Percentiles rank a stretch among this genome's conserved stretches.
phyloP scores from a whole-genome alignment of 1,140 invertebrate genomes.

The Cryptotermes secundus region DNA sequence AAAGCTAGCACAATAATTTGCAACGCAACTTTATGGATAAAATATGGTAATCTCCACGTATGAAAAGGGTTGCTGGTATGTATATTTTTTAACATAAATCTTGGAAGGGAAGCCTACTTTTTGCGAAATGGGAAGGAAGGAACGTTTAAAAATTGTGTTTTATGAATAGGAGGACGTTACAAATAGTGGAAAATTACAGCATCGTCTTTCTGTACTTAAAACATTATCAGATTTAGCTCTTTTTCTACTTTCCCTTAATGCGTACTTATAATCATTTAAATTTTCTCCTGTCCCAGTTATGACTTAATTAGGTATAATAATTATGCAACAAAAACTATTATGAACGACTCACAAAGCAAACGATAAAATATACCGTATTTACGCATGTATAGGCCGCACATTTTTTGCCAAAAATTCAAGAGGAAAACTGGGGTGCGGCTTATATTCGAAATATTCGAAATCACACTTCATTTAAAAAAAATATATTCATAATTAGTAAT shows the following conservation, averaged over 20 bases:
- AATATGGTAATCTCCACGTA: slow-evolving; percentile 19
- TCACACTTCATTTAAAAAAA: too few relatives aligned
- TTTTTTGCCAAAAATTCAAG: too few relatives aligned
- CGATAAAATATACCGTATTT: too few relatives aligned
- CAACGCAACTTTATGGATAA: slow-evolving; percentile 2
- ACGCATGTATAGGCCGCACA: too few relatives aligned
- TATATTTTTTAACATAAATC: slow-evolving; percentile 5
- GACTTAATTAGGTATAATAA: too few relatives aligned
- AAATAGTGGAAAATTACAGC: background rate
- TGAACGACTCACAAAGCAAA: too few relatives aligned
- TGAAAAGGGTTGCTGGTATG: slow-evolving; percentile 10
- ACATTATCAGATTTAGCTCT: background rate
- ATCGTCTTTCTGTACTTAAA: background rate
- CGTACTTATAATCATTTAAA: too few relatives aligned
- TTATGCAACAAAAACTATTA: too few relatives aligned
- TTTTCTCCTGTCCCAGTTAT: too few relatives aligned
- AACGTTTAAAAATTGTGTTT: slow-evolving; percentile 10
- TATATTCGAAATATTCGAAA: too few relatives aligned
- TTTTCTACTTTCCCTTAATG: background rate
- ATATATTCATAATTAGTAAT: too few relatives aligned
- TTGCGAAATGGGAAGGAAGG: background rate
- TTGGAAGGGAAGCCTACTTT: background rate
- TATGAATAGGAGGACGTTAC: background rate
- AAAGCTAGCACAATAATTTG: background rate
- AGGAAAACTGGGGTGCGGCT: too few relatives aligned